phyloP scores from a whole-genome alignment of 2,113 vertebrate genomes.

The Elanoides forficatus region DNA sequence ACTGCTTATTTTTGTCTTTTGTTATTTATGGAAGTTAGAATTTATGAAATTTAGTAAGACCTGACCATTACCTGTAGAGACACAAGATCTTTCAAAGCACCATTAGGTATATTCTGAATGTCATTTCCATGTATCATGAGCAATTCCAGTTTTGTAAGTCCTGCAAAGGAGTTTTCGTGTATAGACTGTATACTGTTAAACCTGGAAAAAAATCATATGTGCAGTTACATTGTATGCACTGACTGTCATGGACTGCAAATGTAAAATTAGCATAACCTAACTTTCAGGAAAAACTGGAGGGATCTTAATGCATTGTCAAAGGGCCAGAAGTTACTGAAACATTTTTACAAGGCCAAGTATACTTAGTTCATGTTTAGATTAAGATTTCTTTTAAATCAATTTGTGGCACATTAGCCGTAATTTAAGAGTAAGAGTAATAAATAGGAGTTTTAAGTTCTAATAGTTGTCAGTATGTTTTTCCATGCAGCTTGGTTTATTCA shows the following conservation, averaged over 20 bases:
- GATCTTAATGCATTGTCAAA: not conserved
- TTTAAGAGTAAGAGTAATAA: not conserved
- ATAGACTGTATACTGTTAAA: slow-evolving; percentile 88
- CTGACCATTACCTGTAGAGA: slow-evolving; percentile 84
- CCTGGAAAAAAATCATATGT: slow-evolving; percentile 61
- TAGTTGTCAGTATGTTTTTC: not conserved
- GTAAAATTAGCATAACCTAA: not conserved
- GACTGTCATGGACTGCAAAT: not conserved
- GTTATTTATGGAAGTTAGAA: not conserved
- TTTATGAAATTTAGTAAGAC: not conserved
- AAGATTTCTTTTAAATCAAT: slow-evolving; percentile 5
- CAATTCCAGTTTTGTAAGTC: slow-evolving; percentile 82
- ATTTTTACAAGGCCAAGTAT: not conserved
- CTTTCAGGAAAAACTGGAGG: not conserved
- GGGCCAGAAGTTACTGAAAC: not conserved
- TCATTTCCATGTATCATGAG: slow-evolving; percentile 93
- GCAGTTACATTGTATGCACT: not conserved
- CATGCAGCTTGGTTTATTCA: not conserved
- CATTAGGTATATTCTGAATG: slow-evolving; percentile 80
- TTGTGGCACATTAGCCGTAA: not conserved
- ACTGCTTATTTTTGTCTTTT: not conserved
- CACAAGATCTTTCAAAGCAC: slow-evolving; percentile 79
- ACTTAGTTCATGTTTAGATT: not conserved
- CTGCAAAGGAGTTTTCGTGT: slow-evolving; percentile 76
- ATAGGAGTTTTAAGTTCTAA: not conserved